Conservation (phyloP, 2,888 invertebrate genomes). For the Resseliella maxima region DNA sequence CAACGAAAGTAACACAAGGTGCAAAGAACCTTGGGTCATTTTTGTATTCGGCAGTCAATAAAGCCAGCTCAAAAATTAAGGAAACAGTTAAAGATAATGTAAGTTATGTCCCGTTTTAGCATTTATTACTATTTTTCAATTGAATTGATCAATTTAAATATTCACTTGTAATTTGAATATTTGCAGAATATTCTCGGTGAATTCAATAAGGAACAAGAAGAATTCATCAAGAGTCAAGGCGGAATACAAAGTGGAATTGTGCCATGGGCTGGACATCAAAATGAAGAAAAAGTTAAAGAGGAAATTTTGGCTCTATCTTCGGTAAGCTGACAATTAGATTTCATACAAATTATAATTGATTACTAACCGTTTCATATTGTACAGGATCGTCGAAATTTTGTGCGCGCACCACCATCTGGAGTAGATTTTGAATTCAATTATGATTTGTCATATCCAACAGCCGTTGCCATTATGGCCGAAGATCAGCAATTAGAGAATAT, state of each 20-base stretch:
- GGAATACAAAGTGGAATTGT: slow-evolving; percentile 78
- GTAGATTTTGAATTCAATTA: slow-evolving; percentile 97
- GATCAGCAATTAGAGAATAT: slow-evolving; percentile 97
- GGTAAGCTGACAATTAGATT: slow-evolving; percentile 72
- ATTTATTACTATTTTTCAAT: slow-evolving; percentile 42
- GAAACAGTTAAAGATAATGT: slow-evolving; percentile 96
- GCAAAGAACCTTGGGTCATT: slow-evolving; percentile 93
- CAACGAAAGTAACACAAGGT: slow-evolving; percentile 88
- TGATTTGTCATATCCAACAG: slow-evolving; percentile 91
- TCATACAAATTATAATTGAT: too few species aligned
- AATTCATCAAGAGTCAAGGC: slow-evolving; percentile 88
- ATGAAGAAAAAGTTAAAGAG: slow-evolving; percentile 93
- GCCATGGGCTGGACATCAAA: slow-evolving; percentile 96
- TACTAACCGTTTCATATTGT: too few species aligned
- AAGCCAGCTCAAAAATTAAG: slow-evolving; percentile 95
- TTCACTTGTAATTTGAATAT: slow-evolving; percentile 56
- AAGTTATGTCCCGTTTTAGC: slow-evolving; percentile 69
- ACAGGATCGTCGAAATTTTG: slow-evolving; percentile 96
- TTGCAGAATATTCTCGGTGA: slow-evolving; percentile 93
- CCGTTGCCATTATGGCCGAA: slow-evolving; percentile 92
- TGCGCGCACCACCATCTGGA: slow-evolving; percentile 94
- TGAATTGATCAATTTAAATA: background rate
- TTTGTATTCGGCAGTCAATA: slow-evolving; percentile 94
- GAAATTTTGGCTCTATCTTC: slow-evolving; percentile 94
- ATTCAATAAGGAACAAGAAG: slow-evolving; percentile 96